These are phyloP conservation scores for Nothobranchius kuhntae DNA, from an alignment of 2,113 vertebrate species.

Conservation along the genomic window DNA sequence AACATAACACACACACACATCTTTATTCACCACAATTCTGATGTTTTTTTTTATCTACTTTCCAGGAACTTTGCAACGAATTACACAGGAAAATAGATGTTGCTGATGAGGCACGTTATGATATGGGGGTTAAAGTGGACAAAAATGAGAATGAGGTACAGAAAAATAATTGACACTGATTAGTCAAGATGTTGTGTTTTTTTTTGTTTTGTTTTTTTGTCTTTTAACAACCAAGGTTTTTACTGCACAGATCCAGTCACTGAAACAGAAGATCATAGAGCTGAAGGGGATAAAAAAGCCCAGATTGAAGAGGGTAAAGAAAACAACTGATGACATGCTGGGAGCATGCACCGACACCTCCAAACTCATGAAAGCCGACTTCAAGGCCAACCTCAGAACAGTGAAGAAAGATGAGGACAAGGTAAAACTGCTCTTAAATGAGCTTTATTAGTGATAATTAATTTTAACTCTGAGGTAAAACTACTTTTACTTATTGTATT, in stretches of 20 bases:
- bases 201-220: too few species aligned
- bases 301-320: constrained; percentile 79
- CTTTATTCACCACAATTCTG: neutral
- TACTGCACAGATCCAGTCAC: constrained; percentile 67
- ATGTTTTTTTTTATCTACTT: constrained; percentile 1
- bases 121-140: constrained; percentile 73
- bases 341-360: constrained; percentile 71
- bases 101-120: constrained; percentile 77
- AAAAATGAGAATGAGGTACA: constrained; percentile 77
- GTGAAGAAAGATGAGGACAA: constrained; percentile 84
- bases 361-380: constrained; percentile 76
- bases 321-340: constrained; percentile 77
- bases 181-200: neutral
- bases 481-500: neutral
- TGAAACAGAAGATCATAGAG: constrained; percentile 75
- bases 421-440: constrained; percentile 44
- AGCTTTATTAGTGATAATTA: too few species aligned
- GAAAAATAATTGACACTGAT: neutral
- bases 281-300: constrained; percentile 80
- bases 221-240: neutral
- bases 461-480: neutral
- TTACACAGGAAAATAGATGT: constrained; percentile 76
- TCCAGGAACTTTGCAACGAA: constrained; percentile 78
- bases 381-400: constrained; percentile 81
- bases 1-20: neutral